Evolutionary conservation across 2,113 vertebrate genomes (phyloP).

Genomic region (Vulpes vulpes): DNA sequence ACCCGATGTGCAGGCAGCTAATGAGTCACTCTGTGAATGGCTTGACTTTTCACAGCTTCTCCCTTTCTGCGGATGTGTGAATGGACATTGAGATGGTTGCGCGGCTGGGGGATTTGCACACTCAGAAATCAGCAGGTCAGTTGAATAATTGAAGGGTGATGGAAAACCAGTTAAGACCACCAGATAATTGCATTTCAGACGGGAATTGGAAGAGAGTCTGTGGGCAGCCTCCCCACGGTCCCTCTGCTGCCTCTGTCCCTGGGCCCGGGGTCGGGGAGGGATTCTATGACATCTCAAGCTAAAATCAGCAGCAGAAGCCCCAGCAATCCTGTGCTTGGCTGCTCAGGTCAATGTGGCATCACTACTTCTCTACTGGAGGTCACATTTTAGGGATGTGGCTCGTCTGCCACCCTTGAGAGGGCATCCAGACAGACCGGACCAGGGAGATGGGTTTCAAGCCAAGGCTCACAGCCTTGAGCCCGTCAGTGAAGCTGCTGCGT

Average conservation of each 20-base stretch:
- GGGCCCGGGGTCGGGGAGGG: neutral
- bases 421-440: too few relatives aligned
- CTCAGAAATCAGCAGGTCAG: neutral
- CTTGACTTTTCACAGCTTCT: neutral
- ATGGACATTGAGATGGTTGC: neutral
- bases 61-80: neutral
- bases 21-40: neutral
- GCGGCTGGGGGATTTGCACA: neutral
- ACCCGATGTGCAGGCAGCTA: too few relatives aligned
- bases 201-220: accelerated
- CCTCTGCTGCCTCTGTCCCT: neutral
- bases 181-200: neutral
- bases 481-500: too few relatives aligned
- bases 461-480: accelerated
- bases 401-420: neutral
- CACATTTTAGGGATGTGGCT: neutral
- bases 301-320: neutral
- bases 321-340: too few relatives aligned
- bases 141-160: neutral
- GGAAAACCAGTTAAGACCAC: neutral
- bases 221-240: accelerated
- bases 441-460: accelerated
- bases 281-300: accelerated
- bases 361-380: neutral
- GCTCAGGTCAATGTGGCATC: accelerated